Evolutionary conservation across 2,888 invertebrate species (phyloP), one percentile per base, ranked within the genome.

Genomic region (Laspeyria flexula): DNA sequence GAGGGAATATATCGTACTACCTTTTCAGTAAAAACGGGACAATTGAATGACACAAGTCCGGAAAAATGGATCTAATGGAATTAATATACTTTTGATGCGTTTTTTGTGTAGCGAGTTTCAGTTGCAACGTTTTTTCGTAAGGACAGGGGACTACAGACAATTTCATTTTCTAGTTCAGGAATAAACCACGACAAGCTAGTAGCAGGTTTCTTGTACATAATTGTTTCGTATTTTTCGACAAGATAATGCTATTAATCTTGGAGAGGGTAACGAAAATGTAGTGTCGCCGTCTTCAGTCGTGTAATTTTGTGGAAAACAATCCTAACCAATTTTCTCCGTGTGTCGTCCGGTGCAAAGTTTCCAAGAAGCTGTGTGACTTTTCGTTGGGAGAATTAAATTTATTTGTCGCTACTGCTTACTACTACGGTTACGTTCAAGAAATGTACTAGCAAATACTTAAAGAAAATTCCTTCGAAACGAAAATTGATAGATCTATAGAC

Each of bases 91-190:
- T n/a, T n/a, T n/a, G n/a, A n/a, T n/a, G n/a, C n/a, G n/a, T n/a
- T n/a, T n/a, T n/a, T n/a, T n/a, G n/a, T n/a, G n/a, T n/a, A n/a
- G n/a, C n/a, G n/a, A n/a, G n/a, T n/a, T n/a, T n/a, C n/a, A n/a
- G n/a, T n/a, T n/a, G n/a, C n/a, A n/a, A n/a, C 5, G 2, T 18
- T 3, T 3, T 18, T 18, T 18, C 18, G 18, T 18, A 18, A 18
- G 3, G 2, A 18, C 2, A 18, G 18, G 18, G 86, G n/a, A n/a
- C n/a, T n/a, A n/a, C n/a, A 88, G 84, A 80, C 81, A 82, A 83
- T 88, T 90, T 86, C 82, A 88, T 90, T 90, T 90, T 90, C 90
- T 90, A 89, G 86, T 90, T 85, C 83, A 87, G 79, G 75, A 85
- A 83, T 88, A 88, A 73, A 78, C 82, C 82, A 81, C 85, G 78